Evolutionary conservation across 2,888 invertebrate genomes (phyloP).

Genomic region (Boloria euphrosyne): DNA sequence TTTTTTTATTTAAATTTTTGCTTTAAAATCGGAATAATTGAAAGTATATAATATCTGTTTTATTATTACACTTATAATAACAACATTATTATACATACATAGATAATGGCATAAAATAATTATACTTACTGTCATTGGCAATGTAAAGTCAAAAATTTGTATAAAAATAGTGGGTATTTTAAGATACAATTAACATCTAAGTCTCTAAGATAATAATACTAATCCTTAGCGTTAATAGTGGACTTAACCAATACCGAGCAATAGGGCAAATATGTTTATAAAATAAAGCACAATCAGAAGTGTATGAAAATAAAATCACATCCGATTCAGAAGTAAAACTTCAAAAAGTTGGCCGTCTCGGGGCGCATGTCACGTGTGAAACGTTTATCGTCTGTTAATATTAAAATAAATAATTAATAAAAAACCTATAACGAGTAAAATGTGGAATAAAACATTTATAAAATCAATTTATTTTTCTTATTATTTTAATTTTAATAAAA

Average conservation of each 20-base stretch:
- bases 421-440: too few species aligned
- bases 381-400: too few species aligned
- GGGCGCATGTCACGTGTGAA: too few species aligned
- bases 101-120: too few species aligned
- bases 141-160: conserved; percentile 48
- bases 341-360: too few species aligned
- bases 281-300: conserved; percentile 6
- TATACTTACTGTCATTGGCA: conserved; percentile 58
- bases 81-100: not conserved
- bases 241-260: not conserved
- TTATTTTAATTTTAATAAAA: too few species aligned
- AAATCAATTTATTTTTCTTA: too few species aligned
- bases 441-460: too few species aligned
- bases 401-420: too few species aligned
- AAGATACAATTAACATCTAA: not conserved
- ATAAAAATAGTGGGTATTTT: conserved; percentile 16
- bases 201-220: not conserved
- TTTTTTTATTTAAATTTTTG: too few species aligned
- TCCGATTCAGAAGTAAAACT: too few species aligned
- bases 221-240: not conserved
- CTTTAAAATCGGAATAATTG: not conserved
- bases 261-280: not conserved
- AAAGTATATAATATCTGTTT: not conserved
- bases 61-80: too few species aligned
- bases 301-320: conserved; percentile 11